Percentiles rank a stretch among this genome's conserved stretches.
Conservation (phyloP, 2,888 invertebrate genomes). For the Plemyria rubiginata region DNA sequence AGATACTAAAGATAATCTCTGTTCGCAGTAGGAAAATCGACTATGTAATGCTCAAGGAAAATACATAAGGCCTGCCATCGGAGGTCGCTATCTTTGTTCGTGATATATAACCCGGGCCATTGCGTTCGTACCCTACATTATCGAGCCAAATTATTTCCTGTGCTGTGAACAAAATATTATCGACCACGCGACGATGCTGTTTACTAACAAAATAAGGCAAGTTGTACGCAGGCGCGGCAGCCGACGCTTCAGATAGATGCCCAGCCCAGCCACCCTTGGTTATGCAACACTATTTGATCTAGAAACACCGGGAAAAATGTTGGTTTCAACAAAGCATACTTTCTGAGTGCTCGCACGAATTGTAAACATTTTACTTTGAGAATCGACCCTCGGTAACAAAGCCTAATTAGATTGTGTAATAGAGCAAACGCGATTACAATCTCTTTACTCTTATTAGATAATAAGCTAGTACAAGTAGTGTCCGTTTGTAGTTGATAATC, state of each 20-base stretch:
- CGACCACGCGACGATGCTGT: constrained; percentile 62
- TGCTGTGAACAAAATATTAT: constrained; percentile 60
- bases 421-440: constrained; percentile 2
- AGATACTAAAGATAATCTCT: constrained; percentile 36
- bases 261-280: constrained; percentile 60
- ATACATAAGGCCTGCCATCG: constrained; percentile 39
- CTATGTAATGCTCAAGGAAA: constrained; percentile 37
- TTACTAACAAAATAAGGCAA: constrained; percentile 62
- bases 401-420: constrained; percentile 35
- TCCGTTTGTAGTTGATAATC: not conserved
- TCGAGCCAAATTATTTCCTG: constrained; percentile 53
- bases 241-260: constrained; percentile 56
- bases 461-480: not conserved
- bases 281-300: constrained; percentile 72
- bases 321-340: constrained; percentile 48
- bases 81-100: constrained; percentile 41
- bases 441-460: constrained; percentile 14
- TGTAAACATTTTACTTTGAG: constrained; percentile 32
- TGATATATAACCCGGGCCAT: constrained; percentile 42
- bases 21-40: constrained; percentile 38
- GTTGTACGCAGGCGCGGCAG: constrained; percentile 57
- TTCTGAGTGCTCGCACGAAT: constrained; percentile 1
- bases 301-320: constrained; percentile 63
- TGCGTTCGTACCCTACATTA: constrained; percentile 42
- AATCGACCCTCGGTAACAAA: constrained; percentile 40